Percentiles rank a stretch among this genome's conserved stretches.
Conservation (phyloP, 2,113 vertebrate species). For the Hylia prasina region DNA sequence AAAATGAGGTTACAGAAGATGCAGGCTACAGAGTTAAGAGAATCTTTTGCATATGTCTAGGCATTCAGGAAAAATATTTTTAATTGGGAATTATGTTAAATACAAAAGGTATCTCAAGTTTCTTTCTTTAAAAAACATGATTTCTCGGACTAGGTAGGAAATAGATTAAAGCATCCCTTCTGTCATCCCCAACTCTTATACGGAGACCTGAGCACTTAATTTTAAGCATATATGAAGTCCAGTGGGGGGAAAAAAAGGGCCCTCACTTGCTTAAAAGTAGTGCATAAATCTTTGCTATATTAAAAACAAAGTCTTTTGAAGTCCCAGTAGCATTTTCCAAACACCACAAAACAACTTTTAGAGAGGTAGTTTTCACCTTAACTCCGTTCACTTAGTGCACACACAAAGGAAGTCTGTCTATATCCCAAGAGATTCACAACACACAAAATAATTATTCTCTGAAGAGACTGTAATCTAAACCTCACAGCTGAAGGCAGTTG, state of each 20-base stretch:
- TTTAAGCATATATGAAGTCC: not conserved
- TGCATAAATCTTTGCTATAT: not conserved
- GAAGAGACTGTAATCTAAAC: not conserved
- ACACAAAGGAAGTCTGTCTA: not conserved
- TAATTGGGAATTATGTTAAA: not conserved
- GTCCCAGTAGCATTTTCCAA: not conserved
- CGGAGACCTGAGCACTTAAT: not conserved
- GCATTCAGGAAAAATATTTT: not conserved
- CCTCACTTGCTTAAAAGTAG: not conserved
- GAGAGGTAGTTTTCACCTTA: not conserved
- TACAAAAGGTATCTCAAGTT: not conserved
- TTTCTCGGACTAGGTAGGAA: not conserved
- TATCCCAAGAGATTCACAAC: not conserved
- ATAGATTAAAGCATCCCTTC: not conserved
- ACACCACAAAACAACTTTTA: not conserved
- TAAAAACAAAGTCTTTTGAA: not conserved
- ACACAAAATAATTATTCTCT: constrained; percentile 22
- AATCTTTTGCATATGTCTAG: not conserved
- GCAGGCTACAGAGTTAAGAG: not conserved
- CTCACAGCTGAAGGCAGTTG: not conserved
- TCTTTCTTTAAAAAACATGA: not conserved
- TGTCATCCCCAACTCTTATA: not conserved
- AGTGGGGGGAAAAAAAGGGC: fast-evolving
- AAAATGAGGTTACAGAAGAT: not conserved
- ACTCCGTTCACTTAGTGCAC: not conserved